Base-by-base conservation (phyloP, 2,888 invertebrate genomes). In the Sericinus montela region DNA sequence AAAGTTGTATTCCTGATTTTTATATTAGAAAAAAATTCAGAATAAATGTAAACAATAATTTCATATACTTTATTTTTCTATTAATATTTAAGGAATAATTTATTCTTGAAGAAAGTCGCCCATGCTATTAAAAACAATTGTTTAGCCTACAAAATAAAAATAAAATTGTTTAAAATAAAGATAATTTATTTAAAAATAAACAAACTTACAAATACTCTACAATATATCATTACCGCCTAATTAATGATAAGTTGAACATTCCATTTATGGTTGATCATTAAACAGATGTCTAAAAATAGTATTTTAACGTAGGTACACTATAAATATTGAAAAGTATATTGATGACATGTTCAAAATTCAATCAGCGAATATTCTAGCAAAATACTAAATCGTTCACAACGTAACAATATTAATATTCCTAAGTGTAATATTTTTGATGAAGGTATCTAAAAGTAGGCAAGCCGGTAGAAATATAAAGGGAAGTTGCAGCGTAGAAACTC, bases 131-230 rank as follows among this genome's bases (percentile, higher is more conserved):
- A n/a, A n/a, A n/a, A n/a, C n/a, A n/a, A n/a, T n/a, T n/a, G n/a
- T n/a, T n/a, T n/a, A n/a, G n/a, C 3, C 19, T 19, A 19, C 19
- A 19, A 19, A 19, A 2, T 5, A 19, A 3, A 19, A 34, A 46
- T 39, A 45, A 32, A 49, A 51, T 1, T 34, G 48, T 48, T 53
- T 58, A 53, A 6, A 4, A 52, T 48, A 37, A 48, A 36, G 11
- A 42, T 37, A 32, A 56, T 70, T 70, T 72, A 67, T 67, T 71
- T 55, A 59, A 63, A 65, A 62, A 62, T 59, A 69, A 71, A 70
- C 69, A 70, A 16, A 55, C 63, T 65, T 70, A 71, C 15, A 54
- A 57, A 52, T 66, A 65, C n/a, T n/a, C n/a, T n/a, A n/a, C n/a
- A n/a, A n/a, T n/a, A n/a, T n/a, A n/a, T n/a, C n/a, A n/a, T 51